These are phyloP conservation scores for Yponomeuta evonymella DNA, from an alignment of 2,888 invertebrate species.

Conservation along the genomic window DNA sequence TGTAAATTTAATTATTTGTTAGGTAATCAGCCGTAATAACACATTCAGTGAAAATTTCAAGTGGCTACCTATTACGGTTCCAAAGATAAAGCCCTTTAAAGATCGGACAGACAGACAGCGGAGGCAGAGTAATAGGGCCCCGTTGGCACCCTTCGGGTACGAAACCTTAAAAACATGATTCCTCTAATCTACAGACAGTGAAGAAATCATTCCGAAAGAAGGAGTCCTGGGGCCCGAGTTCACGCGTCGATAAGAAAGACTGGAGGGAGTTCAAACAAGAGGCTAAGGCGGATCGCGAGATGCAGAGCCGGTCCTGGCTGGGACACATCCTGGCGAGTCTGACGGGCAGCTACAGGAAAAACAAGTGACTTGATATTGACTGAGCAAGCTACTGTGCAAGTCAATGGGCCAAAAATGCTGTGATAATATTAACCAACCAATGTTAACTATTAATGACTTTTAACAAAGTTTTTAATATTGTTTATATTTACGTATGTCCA, in stretches of 20 bases:
- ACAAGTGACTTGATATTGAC: background rate
- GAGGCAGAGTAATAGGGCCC: no score
- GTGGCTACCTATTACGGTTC: no score
- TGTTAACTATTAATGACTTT: background rate
- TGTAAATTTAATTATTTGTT: no score
- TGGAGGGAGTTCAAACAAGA: constrained; percentile 76
- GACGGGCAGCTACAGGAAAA: constrained; percentile 38
- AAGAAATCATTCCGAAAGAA: constrained; percentile 57
- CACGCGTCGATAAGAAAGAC: constrained; percentile 56
- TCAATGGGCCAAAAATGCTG: background rate
- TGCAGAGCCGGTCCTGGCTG: constrained; percentile 24
- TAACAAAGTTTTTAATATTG: background rate
- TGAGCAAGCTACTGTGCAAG: background rate
- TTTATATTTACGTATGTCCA: no score
- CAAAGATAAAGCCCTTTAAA: no score
- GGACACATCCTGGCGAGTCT: constrained; percentile 46
- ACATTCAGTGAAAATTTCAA: no score
- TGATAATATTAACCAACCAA: background rate
- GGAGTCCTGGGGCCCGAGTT: constrained; percentile 79
- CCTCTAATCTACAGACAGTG: constrained; percentile 49
- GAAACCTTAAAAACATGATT: no score
- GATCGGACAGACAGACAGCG: no score
- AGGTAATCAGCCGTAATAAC: no score
- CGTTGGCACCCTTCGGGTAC: no score
- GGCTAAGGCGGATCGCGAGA: constrained; percentile 42